Conservation (phyloP, 2,888 invertebrate species). For the Netelia melanura region DNA sequence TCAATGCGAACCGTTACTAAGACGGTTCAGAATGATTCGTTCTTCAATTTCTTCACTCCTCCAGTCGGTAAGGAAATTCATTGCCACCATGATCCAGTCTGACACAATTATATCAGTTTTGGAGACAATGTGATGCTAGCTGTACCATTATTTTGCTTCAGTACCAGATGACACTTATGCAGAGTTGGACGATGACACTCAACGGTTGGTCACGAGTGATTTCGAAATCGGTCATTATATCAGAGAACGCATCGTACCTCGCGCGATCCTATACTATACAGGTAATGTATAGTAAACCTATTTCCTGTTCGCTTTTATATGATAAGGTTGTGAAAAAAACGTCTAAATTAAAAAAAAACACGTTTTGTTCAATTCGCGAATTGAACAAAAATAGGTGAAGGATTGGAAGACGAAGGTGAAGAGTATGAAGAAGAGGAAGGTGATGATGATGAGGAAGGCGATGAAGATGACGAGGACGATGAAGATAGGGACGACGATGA, state of each 20-base stretch:
- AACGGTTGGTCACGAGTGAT: conserved; percentile 95
- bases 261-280: conserved; percentile 98
- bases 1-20: conserved; percentile 97
- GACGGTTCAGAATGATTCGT: conserved; percentile 98
- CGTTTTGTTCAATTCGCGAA: neutral
- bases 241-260: conserved; percentile 98
- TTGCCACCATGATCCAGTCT: conserved; percentile 13
- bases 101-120: too few relatives aligned
- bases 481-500: conserved; percentile 77
- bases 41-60: conserved; percentile 99
- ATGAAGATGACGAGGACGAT: conserved; percentile 80
- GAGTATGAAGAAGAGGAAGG: conserved; percentile 89
- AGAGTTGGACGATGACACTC: conserved; percentile 95
- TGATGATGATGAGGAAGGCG: conserved; percentile 79
- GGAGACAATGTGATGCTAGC: neutral
- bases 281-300: conserved; percentile 87
- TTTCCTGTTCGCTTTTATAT: neutral
- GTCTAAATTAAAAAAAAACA: neutral
- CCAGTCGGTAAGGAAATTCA: conserved; percentile 86
- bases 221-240: conserved; percentile 99
- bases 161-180: conserved; percentile 94
- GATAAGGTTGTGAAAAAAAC: neutral
- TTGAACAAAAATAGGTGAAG: conserved; percentile 81
- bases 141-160: conserved; percentile 73
- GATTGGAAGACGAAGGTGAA: conserved; percentile 91